Evolutionary conservation across 1,140 invertebrate genomes (phyloP).

Genomic region (Sarcophaga bullata): DNA sequence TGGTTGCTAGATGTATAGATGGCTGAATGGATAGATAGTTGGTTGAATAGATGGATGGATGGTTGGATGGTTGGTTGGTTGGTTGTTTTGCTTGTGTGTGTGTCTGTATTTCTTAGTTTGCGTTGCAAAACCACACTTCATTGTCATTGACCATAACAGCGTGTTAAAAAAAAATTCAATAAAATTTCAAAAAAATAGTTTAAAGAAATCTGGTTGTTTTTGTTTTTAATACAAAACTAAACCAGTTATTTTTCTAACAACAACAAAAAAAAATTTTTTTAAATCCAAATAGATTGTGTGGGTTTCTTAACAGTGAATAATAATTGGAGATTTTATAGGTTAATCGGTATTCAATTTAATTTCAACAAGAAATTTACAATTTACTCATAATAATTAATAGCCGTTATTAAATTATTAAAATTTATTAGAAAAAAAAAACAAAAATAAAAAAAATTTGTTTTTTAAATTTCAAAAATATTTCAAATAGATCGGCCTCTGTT

Average conservation of each 20-base stretch:
- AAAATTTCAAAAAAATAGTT: not conserved
- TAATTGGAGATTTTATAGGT: too few relatives aligned
- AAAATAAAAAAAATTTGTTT: too few relatives aligned
- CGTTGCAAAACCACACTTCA: slow-evolving; percentile 4
- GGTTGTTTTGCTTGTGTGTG: not conserved
- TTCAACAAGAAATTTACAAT: too few relatives aligned
- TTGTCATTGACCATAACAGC: slow-evolving; percentile 13
- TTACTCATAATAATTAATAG: too few relatives aligned
- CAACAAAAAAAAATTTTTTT: not conserved
- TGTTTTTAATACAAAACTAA: not conserved
- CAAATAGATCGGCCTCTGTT: too few relatives aligned
- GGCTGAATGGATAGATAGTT: not conserved
- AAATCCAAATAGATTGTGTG: not conserved
- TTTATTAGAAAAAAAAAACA: too few relatives aligned
- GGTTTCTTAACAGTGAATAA: not conserved
- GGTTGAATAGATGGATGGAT: not conserved
- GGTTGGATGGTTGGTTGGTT: not conserved
- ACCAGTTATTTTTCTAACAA: not conserved
- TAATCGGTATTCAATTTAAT: too few relatives aligned
- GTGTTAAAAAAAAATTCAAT: not conserved
- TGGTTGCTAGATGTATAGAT: too few relatives aligned
- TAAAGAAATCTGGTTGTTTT: not conserved
- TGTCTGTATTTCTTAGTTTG: not conserved
- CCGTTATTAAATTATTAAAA: too few relatives aligned
- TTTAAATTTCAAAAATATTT: too few relatives aligned